phyloP scores from a whole-genome alignment of 2,797 vertebrate genomes.

The Phrynocephalus vlangalii region DNA sequence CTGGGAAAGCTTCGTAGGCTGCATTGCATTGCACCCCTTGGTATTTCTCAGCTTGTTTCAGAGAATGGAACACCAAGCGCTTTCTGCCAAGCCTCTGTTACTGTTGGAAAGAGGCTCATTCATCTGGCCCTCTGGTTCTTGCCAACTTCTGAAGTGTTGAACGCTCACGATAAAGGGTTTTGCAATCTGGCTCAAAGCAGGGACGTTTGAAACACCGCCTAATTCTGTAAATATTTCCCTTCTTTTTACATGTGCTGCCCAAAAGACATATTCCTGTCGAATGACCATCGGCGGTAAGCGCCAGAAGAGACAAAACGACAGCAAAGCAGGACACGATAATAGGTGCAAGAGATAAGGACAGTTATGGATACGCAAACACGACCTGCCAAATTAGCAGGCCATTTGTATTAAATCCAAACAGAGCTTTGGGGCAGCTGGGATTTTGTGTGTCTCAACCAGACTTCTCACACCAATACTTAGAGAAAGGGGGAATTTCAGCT shows the following conservation, averaged over 20 bases:
- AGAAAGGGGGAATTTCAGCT: neutral
- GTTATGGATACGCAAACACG: neutral
- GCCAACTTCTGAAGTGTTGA: slow-evolving; percentile 23
- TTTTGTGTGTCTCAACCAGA: neutral
- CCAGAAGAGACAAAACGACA: too few species aligned
- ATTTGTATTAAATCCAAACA: neutral
- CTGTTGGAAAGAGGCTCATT: slow-evolving; percentile 19
- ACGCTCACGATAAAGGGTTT: slow-evolving; percentile 1
- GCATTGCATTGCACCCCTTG: slow-evolving; percentile 9
- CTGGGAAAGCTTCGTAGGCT: slow-evolving; percentile 3
- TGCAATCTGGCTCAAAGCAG: slow-evolving; percentile 20
- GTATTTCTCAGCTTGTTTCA: neutral
- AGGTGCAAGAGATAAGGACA: neutral
- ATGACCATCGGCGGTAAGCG: too few species aligned
- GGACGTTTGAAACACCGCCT: slow-evolving; percentile 26
- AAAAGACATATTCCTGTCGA: neutral
- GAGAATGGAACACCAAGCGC: neutral
- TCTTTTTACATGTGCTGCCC: neutral
- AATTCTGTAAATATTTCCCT: slow-evolving; percentile 33
- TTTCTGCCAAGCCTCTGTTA: neutral
- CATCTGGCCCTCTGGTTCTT: neutral
- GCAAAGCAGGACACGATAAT: neutral
- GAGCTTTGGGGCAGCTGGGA: neutral
- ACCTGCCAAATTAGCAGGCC: neutral
- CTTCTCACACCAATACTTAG: neutral